A percentile compares a stretch with the other conserved stretches of the same genome.
Evolutionary conservation across 2,113 vertebrate genomes (phyloP).

Genomic region (Thunnus maccoyii): DNA sequence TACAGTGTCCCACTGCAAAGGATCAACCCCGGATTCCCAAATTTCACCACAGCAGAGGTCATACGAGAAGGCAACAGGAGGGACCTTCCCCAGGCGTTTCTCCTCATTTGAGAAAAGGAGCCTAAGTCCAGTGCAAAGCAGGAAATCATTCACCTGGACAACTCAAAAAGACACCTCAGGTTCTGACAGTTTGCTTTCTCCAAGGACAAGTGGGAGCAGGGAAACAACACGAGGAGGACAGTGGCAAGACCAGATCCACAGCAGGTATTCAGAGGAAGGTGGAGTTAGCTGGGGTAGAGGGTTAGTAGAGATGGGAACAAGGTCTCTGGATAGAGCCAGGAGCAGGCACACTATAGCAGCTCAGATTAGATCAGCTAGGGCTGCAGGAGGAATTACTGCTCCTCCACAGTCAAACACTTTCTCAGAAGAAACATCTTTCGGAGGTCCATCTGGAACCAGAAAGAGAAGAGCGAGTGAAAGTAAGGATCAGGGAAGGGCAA

Average conservation of each 20-base stretch:
- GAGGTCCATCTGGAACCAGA: background rate
- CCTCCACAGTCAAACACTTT: background rate
- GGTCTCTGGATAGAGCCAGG: constrained; percentile 75
- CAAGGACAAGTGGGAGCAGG: constrained; percentile 5
- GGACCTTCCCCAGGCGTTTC: constrained; percentile 70
- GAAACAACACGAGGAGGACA: constrained; percentile 24
- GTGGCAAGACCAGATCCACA: constrained; percentile 25
- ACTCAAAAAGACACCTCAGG: constrained; percentile 7
- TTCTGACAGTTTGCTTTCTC: constrained; percentile 21
- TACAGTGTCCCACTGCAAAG: constrained; percentile 1
- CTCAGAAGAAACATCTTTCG: constrained; percentile 12
- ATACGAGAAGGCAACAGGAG: constrained; percentile 35
- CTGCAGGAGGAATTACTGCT: constrained; percentile 1
- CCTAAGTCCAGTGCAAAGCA: constrained; percentile 19
- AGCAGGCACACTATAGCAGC: constrained; percentile 56
- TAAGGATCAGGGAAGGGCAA: background rate
- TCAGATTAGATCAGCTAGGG: constrained; percentile 53
- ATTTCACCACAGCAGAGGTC: constrained; percentile 27
- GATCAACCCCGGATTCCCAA: constrained; percentile 1
- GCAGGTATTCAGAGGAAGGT: constrained; percentile 24
- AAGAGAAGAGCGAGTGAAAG: constrained; percentile 10
- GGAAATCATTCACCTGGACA: constrained; percentile 25
- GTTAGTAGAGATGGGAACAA: constrained; percentile 44
- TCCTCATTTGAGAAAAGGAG: constrained; percentile 35
- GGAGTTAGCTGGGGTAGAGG: background rate